Base-by-base conservation (phyloP, 2,113 vertebrate genomes). In the Sturnus vulgaris region DNA sequence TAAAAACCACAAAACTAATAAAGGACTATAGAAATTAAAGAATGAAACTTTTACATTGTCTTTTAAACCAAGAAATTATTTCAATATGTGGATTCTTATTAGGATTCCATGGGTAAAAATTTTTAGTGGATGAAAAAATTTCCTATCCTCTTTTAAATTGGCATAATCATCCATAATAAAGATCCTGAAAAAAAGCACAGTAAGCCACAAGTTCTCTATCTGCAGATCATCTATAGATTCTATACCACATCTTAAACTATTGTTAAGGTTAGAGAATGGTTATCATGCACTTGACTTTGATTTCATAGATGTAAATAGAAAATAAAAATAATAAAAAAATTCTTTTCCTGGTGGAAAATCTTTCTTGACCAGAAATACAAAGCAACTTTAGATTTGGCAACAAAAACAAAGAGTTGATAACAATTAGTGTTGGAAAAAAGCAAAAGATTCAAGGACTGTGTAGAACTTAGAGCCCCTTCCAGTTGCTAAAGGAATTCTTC, bases 391-490 rank as follows among this genome's bases (percentile, higher is more conserved):
- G 3, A 12, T 59, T 30, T 87, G 7, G 4, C 35, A n/a, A 44
- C 4, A 33, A 31, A 31, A 66, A 11, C 1, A 49, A 77, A 4
- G 20, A 14, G 5, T 28, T 75, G 22, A 7, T 47, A 85, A 22
- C 2, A 1, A 25, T 46, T 20, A 33, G 3, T n/a, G 24, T 4
- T 53, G 18, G 39, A 73, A 83, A 83, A 70, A 12, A 24, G 1
- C 4, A 39, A 42, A 71, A 61, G 4, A 64, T 57, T 84, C 12
- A 49, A 35, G 14, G 13, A 46, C 50, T 3, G 23, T 9, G 24
- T 4, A 61, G 11, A 47, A 21, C 6, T 53, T 14, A 15, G 11
- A 61, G 11, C 4, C 2, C 1, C 2, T 55, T 47, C 6, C 17
- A 33, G 14, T 31, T 14, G 3, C 16, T n/a, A 17, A 59, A 52